These are phyloP conservation scores for Heliconius cydno DNA, from an alignment of 2,888 invertebrate genomes.

Conservation along the genomic window DNA sequence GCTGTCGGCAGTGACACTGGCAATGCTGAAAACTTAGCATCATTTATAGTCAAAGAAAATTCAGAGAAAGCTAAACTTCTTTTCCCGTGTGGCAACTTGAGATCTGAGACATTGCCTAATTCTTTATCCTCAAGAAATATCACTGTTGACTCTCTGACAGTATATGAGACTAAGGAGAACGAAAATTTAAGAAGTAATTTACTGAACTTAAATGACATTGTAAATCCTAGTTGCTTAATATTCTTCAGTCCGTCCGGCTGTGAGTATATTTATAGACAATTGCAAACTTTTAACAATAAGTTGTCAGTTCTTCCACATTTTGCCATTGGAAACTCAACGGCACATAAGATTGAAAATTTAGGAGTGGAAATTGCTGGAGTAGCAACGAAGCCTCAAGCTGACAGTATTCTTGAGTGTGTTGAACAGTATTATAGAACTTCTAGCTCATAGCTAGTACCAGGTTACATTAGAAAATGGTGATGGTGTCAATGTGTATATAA, in stretches of 20 bases:
- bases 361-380: conserved; percentile 75
- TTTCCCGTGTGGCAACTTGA: conserved; percentile 74
- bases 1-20: conserved; percentile 65
- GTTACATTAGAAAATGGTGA: conserved; percentile 50
- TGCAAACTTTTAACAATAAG: conserved; percentile 71
- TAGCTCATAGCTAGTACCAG: conserved; percentile 48
- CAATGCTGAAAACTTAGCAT: conserved; percentile 68
- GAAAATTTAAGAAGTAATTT: conserved; percentile 63
- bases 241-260: conserved; percentile 79
- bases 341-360: conserved; percentile 73
- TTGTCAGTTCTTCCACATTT: conserved; percentile 70
- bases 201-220: conserved; percentile 59
- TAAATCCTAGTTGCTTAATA: conserved; percentile 66
- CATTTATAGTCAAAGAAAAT: conserved; percentile 64
- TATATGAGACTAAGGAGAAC: conserved; percentile 76
- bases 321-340: conserved; percentile 78
- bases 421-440: conserved; percentile 60
- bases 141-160: conserved; percentile 64
- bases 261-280: conserved; percentile 72
- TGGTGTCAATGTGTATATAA: conserved; percentile 47
- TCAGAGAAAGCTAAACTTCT: conserved; percentile 60
- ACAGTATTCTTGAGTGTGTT: conserved; percentile 63
- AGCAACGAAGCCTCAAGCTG: conserved; percentile 64
- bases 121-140: conserved; percentile 58
- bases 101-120: conserved; percentile 66